These are phyloP conservation scores for Eledona agricola DNA, from an alignment of 2,888 invertebrate genomes.

Conservation along the genomic window DNA sequence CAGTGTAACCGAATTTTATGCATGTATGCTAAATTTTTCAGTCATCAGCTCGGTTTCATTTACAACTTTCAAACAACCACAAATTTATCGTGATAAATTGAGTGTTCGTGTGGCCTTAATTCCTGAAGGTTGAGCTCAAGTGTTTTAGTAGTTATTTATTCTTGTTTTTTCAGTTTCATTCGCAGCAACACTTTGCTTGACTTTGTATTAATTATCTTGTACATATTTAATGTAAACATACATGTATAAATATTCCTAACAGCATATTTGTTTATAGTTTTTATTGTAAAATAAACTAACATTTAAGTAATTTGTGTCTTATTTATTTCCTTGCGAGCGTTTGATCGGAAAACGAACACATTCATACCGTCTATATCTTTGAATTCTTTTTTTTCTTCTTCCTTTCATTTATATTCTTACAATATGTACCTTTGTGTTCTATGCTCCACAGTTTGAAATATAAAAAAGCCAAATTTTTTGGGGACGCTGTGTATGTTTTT, in stretches of 20 bases:
- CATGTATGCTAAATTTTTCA: conserved; percentile 39
- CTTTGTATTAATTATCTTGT: conserved; percentile 15
- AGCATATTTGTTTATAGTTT: conserved; percentile 56
- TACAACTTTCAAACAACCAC: conserved; percentile 1
- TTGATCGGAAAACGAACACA: no score
- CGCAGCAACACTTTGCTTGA: conserved; percentile 1
- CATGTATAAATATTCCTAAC: conserved; percentile 53
- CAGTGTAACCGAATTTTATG: conserved; percentile 43
- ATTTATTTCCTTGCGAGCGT: no score
- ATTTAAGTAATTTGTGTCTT: conserved; percentile 17
- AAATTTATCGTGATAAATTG: neutral
- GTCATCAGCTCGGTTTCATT: neutral
- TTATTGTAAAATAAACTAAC: conserved; percentile 53
- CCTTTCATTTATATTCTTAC: no score
- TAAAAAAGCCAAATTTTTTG: no score
- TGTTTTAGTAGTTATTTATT: conserved; percentile 6
- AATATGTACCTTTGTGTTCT: no score
- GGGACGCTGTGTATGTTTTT: no score
- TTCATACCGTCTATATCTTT: no score
- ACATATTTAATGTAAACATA: conserved; percentile 42
- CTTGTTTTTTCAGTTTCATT: conserved; percentile 14
- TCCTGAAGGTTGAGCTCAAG: no score
- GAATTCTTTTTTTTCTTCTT: no score
- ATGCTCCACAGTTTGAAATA: no score
- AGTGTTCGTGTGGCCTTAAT: no score